A percentile compares a stretch with the other conserved stretches of the same genome.
Evolutionary conservation across 1,140 invertebrate genomes (phyloP).

Genomic region (Monochamus saltuarius): DNA sequence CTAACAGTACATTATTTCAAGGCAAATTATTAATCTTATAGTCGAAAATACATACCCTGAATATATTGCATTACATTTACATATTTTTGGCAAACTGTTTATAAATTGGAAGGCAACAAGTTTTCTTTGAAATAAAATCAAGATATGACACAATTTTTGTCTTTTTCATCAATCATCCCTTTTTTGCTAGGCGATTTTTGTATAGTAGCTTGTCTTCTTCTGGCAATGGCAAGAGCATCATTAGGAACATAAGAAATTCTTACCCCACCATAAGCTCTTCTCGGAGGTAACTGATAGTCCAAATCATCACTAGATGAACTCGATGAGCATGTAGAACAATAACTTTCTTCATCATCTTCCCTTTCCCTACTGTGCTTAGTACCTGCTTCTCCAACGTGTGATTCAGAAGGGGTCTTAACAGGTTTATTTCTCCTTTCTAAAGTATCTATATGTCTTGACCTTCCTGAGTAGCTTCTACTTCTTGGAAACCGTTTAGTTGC

Average conservation of each 20-base stretch:
- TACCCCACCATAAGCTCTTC: slow-evolving; percentile 81
- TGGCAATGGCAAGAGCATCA: slow-evolving; percentile 77
- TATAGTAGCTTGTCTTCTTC: slow-evolving; percentile 60
- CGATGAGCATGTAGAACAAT: slow-evolving; percentile 84
- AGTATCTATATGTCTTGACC: slow-evolving; percentile 39
- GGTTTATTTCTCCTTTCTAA: slow-evolving; percentile 40
- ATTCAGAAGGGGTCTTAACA: slow-evolving; percentile 2
- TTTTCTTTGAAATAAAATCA: slow-evolving; percentile 53
- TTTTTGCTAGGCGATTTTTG: slow-evolving; percentile 44
- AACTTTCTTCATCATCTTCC: slow-evolving; percentile 70
- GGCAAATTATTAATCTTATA: slow-evolving; percentile 1
- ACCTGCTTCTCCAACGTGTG: background rate
- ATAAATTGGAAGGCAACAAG: slow-evolving; percentile 36
- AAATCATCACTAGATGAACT: slow-evolving; percentile 81
- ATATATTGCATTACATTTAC: slow-evolving; percentile 28
- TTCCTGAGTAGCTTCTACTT: slow-evolving; percentile 50
- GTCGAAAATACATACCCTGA: slow-evolving; percentile 31
- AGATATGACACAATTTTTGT: slow-evolving; percentile 72
- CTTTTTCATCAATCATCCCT: slow-evolving; percentile 52
- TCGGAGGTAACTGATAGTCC: slow-evolving; percentile 77
- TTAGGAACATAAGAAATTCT: slow-evolving; percentile 88
- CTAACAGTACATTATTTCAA: slow-evolving; percentile 2
- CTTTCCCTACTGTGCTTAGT: slow-evolving; percentile 21
- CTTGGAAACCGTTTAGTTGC: slow-evolving; percentile 48
- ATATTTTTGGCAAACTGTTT: slow-evolving; percentile 32